phyloP scores from a whole-genome alignment of 2,113 vertebrate genomes.

The Tetrax tetrax region DNA sequence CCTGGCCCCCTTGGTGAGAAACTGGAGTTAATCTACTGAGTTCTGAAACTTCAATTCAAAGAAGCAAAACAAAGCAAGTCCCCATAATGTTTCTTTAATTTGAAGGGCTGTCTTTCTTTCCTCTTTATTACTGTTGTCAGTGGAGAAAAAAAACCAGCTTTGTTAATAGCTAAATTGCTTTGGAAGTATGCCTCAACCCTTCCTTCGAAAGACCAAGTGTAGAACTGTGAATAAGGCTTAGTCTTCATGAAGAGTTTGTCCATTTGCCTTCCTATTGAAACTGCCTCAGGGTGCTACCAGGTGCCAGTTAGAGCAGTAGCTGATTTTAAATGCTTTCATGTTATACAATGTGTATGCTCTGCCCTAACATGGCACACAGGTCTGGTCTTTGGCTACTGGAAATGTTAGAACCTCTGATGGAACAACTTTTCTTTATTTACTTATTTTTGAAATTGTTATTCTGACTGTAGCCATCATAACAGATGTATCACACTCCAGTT shows the following conservation, averaged over 20 bases:
- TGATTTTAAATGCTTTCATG: background rate
- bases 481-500: background rate
- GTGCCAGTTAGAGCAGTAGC: background rate
- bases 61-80: background rate
- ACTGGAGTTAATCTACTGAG: background rate
- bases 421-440: background rate
- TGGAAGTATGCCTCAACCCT: background rate
- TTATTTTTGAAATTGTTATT: background rate
- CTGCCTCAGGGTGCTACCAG: rapidly evolving
- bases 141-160: background rate
- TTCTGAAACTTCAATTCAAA: background rate
- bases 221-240: background rate
- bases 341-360: background rate
- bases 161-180: rapidly evolving
- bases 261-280: background rate
- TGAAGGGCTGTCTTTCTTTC: background rate
- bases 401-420: background rate
- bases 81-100: background rate
- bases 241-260: background rate
- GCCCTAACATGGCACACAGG: background rate
- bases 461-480: background rate
- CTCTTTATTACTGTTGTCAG: background rate
- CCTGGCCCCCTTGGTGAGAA: background rate
- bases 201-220: background rate
- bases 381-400: background rate